A percentile compares a stretch with the other conserved stretches of the same genome.
Conservation (phyloP, 2,113 vertebrate genomes). For the Hiodon alosoides region DNA sequence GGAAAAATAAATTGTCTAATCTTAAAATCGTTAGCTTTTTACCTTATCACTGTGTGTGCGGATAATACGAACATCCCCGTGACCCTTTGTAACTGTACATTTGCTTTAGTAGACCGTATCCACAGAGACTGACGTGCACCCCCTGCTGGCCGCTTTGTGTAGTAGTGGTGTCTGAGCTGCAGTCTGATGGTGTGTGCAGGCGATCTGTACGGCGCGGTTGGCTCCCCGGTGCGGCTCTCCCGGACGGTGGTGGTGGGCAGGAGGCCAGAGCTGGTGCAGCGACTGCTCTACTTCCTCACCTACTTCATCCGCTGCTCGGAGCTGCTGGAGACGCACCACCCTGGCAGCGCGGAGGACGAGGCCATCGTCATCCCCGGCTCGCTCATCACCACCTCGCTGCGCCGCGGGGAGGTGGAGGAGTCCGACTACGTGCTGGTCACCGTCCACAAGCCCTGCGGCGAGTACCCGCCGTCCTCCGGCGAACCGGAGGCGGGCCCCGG, state of each 20-base stretch:
- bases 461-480: constrained; percentile 65
- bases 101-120: too few relatives aligned
- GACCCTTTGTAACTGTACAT: too few relatives aligned
- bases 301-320: constrained; percentile 98
- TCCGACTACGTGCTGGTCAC: constrained; percentile 95
- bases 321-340: constrained; percentile 86
- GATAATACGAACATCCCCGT: too few relatives aligned
- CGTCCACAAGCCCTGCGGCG: constrained; percentile 84
- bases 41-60: too few relatives aligned
- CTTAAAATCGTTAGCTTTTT: too few relatives aligned
- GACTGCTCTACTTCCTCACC: constrained; percentile 91
- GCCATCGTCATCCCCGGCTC: constrained; percentile 93
- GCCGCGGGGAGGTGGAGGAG: constrained; percentile 93
- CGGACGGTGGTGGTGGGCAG: constrained; percentile 89
- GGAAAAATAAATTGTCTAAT: too few relatives aligned
- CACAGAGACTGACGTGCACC: too few relatives aligned
- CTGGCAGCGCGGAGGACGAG: constrained; percentile 88
- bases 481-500: constrained; percentile 49
- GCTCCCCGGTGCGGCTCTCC: constrained; percentile 87
- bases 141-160: too few relatives aligned
- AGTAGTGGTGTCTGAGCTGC: not conserved
- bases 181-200: constrained; percentile 57
- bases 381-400: constrained; percentile 90
- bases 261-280: constrained; percentile 89
- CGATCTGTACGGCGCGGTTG: constrained; percentile 92